Conservation (phyloP, 2,113 vertebrate genomes). For the Aphelocoma coerulescens region DNA sequence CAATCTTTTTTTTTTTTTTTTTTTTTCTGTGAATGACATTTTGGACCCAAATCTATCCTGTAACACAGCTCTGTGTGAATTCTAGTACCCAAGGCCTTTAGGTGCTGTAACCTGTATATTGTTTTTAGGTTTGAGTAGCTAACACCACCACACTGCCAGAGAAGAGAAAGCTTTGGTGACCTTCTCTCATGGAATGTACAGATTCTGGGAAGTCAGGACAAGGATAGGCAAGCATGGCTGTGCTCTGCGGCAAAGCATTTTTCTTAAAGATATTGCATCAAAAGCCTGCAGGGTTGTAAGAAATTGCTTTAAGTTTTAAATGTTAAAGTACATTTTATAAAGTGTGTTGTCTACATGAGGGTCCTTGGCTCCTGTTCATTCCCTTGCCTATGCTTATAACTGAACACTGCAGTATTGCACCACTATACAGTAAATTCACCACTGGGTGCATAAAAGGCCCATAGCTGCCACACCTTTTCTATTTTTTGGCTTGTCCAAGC, state of each 20-base stretch:
- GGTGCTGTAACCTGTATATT: not conserved
- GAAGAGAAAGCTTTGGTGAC: not conserved
- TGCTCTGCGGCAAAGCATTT: not conserved
- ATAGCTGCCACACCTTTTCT: not conserved
- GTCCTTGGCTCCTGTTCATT: not conserved
- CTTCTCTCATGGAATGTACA: accelerated
- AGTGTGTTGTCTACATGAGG: not conserved
- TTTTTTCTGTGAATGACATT: not conserved
- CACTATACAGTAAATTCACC: not conserved
- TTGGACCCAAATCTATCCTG: not conserved
- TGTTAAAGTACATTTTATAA: not conserved
- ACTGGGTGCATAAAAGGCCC: not conserved
- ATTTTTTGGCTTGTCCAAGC: not conserved
- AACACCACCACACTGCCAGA: not conserved
- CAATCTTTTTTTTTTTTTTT: not conserved
- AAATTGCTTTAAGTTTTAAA: not conserved
- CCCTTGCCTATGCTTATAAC: not conserved
- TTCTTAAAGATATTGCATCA: not conserved
- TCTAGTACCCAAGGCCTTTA: not conserved
- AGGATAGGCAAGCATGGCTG: not conserved
- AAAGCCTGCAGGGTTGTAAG: not conserved
- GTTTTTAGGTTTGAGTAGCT: not conserved
- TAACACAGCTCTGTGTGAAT: not conserved
- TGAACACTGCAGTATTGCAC: not conserved
- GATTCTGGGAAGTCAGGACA: not conserved